Percentiles rank a stretch among this genome's conserved stretches.
Evolutionary conservation across 2,113 vertebrate species (phyloP).

Genomic region (Microcebus jonahi): DNA sequence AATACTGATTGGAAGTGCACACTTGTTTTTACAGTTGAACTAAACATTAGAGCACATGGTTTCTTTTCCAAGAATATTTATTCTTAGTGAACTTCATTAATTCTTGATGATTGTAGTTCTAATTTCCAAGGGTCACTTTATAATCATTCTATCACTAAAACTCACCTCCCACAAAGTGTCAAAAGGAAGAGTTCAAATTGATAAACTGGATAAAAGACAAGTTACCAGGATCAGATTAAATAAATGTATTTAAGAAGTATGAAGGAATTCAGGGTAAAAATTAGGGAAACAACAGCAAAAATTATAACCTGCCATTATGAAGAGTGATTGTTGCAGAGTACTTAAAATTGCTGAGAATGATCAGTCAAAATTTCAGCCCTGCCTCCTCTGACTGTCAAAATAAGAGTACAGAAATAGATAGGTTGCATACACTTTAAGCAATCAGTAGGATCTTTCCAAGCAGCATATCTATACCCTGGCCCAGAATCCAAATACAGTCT

Average conservation of each 20-base stretch:
- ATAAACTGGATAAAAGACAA: neutral
- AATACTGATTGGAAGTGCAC: neutral
- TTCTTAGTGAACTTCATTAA: neutral
- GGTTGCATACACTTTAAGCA: fast-evolving
- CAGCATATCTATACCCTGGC: fast-evolving
- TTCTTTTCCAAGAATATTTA: neutral
- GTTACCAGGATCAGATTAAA: neutral
- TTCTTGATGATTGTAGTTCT: neutral
- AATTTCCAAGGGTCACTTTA: neutral
- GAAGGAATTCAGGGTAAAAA: neutral
- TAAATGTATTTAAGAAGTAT: neutral
- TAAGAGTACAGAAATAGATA: neutral
- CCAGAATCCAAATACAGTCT: neutral
- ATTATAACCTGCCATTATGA: neutral
- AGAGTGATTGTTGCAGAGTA: neutral
- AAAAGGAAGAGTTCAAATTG: neutral
- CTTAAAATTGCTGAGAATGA: neutral
- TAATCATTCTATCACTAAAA: neutral
- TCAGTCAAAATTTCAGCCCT: neutral
- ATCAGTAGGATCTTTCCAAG: neutral
- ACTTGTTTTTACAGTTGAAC: neutral
- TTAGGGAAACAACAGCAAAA: neutral
- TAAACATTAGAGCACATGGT: neutral
- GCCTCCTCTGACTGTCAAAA: neutral
- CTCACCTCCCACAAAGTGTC: neutral